phyloP scores from a whole-genome alignment of 2,797 vertebrate genomes.

The Acanthurus tractus region DNA sequence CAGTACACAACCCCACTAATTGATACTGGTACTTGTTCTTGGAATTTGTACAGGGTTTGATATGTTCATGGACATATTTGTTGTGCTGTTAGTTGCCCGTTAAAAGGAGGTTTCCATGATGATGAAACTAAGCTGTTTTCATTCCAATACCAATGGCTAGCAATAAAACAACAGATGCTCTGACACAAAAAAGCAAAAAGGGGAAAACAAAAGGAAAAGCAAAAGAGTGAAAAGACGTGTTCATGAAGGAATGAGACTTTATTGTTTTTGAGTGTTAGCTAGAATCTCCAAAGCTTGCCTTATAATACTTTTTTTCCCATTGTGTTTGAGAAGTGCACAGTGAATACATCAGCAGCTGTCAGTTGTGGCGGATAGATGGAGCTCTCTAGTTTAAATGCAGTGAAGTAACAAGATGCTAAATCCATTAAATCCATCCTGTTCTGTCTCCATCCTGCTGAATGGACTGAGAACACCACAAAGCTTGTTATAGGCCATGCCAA shows the following conservation, averaged over 20 bases:
- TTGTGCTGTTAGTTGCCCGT: neutral
- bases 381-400: slow-evolving; percentile 8
- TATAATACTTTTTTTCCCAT: neutral
- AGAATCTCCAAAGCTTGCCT: neutral
- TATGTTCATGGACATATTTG: neutral
- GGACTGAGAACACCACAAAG: neutral
- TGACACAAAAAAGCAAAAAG: neutral
- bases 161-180: neutral
- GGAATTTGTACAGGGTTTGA: no score
- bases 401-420: neutral
- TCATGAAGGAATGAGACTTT: neutral
- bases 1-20: no score
- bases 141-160: no score
- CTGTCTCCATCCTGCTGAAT: slow-evolving; percentile 3
- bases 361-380: neutral
- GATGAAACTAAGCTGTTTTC: neutral
- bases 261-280: neutral
- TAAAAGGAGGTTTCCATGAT: slow-evolving; percentile 6
- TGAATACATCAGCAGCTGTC: neutral
- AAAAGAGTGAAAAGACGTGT: neutral
- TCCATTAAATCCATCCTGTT: neutral
- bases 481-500: neutral
- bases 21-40: no score
- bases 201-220: neutral
- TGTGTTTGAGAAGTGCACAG: slow-evolving; percentile 12